A percentile compares a stretch with the other conserved stretches of the same genome.
Conservation (phyloP, 2,113 vertebrate species). For the Anguilla japonica region DNA sequence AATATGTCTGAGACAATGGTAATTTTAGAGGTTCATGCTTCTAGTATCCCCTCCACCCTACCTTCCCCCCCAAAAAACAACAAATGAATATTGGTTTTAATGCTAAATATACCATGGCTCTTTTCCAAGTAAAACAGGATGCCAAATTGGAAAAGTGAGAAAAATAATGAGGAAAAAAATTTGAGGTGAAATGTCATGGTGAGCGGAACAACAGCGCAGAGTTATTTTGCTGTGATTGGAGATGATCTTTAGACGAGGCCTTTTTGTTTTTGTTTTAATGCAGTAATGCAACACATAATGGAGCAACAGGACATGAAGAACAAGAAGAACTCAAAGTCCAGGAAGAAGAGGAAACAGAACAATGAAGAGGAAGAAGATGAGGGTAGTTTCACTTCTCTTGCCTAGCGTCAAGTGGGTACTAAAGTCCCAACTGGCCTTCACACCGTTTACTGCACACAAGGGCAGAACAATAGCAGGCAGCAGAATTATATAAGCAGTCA, state of each 20-base stretch:
- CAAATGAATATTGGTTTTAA: slow-evolving; percentile 37
- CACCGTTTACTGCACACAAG: not conserved
- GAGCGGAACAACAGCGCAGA: slow-evolving; percentile 33
- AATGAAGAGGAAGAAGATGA: slow-evolving; percentile 71
- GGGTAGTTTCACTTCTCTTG: slow-evolving; percentile 37
- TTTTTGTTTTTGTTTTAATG: slow-evolving; percentile 29
- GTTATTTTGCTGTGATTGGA: slow-evolving; percentile 21
- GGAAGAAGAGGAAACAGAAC: slow-evolving; percentile 81
- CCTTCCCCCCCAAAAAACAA: slow-evolving; percentile 8
- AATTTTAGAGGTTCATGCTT: slow-evolving; percentile 29
- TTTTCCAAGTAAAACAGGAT: slow-evolving; percentile 51
- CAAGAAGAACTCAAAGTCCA: slow-evolving; percentile 79
- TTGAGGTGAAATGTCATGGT: slow-evolving; percentile 27
- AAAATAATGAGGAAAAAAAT: slow-evolving; percentile 28
- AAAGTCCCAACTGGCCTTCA: not conserved
- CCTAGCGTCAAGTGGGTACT: not conserved
- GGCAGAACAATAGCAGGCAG: not conserved
- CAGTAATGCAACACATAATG: slow-evolving; percentile 73
- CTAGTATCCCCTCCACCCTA: slow-evolving; percentile 15
- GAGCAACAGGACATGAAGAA: slow-evolving; percentile 75
- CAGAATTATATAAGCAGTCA: not conserved
- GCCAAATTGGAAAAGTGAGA: slow-evolving; percentile 25
- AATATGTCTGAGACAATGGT: not conserved
- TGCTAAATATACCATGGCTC: slow-evolving; percentile 42
- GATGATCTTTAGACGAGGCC: not conserved